Base-by-base conservation (phyloP, 2,888 invertebrate genomes). In the Ectobius pallidus region DNA sequence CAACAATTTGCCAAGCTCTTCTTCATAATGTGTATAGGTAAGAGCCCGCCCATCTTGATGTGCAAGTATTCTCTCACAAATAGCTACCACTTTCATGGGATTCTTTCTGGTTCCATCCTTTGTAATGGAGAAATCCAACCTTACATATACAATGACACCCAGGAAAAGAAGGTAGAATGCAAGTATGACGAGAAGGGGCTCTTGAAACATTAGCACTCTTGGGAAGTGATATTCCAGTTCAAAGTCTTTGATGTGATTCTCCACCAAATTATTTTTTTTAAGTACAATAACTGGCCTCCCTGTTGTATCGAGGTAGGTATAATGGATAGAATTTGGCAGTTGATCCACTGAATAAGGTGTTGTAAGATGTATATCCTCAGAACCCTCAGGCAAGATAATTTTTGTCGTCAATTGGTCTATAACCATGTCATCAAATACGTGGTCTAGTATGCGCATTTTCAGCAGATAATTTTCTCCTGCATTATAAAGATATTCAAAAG, bases 241-340 rank as follows among this genome's bases (percentile, higher is more conserved):
- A 82, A 99, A 94, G 83, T 96, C 94, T 83, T 96, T 94, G 80
- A 99, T 99, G 81, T 99, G 99, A 81, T 94, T 94, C 81, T 99
- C 97, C 0, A 97, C 96, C 75, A 99, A 85, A 85, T 98, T 97
- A 22, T 84, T 88, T 82, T 94, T 93, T 1, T 88, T 87, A 70
- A 97, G 89, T 7, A 90, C 86, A 70, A 99, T 87, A 0, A 98
- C 96, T 0, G 96, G 94, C 70, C 99, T 91, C 0, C 98, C 99
- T 77, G 91, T 90, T 0, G 95, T 95, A 82, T 99, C 99, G 80
- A 99, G 87, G 82, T 99, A 99, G 3, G 99, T 99, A 81, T 89
- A 94, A 78, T 96, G 93, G 1, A 94, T 82, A 62, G 88, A 88
- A 81, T 96, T 93, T 0, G 92, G 85, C 30, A 90, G 84, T 63